Percentiles rank a stretch among this genome's conserved stretches.
Conservation (phyloP, 2,113 vertebrate genomes). For the Octodon degus region DNA sequence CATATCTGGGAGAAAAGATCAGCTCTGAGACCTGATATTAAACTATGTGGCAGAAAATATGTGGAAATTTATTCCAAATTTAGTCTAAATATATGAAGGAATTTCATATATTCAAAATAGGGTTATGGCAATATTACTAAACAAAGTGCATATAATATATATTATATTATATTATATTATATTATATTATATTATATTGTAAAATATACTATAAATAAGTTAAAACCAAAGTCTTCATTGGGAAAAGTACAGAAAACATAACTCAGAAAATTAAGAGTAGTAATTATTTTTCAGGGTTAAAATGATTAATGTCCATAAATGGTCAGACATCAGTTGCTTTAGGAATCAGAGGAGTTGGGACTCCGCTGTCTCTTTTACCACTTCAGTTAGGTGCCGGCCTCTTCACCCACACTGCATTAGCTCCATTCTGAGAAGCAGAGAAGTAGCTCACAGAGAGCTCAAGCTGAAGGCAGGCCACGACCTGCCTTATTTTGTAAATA, state of each 20-base stretch:
- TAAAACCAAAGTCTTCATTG: conserved; percentile 7
- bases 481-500: background rate
- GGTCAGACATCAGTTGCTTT: conserved; percentile 33
- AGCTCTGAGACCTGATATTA: background rate
- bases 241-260: conserved; percentile 31
- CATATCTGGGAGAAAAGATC: background rate
- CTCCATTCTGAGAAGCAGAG: background rate
- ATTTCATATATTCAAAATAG: conserved; percentile 32
- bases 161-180: background rate
- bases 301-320: conserved; percentile 59
- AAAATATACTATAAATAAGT: background rate
- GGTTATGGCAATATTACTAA: background rate
- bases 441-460: background rate
- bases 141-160: background rate
- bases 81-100: background rate
- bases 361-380: conserved; percentile 54
- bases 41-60: background rate
- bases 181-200: too few relatives aligned
- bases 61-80: conserved; percentile 3
- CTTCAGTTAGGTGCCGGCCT: background rate
- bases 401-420: background rate
- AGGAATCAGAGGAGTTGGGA: conserved; percentile 62
- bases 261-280: conserved; percentile 22
- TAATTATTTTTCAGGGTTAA: conserved; percentile 36
- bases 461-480: background rate